Percentiles rank a stretch among this genome's conserved stretches.
Evolutionary conservation across 2,888 invertebrate genomes (phyloP).

Genomic region (Hanleya hanleyi): DNA sequence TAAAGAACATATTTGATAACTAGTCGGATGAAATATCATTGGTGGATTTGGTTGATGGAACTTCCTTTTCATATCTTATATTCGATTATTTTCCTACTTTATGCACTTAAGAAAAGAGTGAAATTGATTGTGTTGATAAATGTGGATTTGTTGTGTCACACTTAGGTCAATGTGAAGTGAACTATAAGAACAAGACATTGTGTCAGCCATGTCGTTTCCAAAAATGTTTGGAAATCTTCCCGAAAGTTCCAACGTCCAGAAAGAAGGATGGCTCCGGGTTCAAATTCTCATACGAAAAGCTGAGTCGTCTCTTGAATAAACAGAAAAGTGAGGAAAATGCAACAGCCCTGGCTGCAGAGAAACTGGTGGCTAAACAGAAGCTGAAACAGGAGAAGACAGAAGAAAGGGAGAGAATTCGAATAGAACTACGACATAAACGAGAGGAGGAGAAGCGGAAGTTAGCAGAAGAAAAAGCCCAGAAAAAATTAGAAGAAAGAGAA

Average conservation of each 20-base stretch:
- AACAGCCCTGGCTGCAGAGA: background rate
- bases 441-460: no score
- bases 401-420: no score
- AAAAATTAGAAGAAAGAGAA: background rate
- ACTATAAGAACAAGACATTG: constrained; percentile 25
- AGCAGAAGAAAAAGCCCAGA: background rate
- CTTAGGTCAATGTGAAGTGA: constrained; percentile 39
- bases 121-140: no score
- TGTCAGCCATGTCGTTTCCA: constrained; percentile 92
- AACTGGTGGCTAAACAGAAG: background rate
- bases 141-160: no score
- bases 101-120: no score
- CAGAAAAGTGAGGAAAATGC: background rate
- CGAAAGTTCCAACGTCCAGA: background rate
- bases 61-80: no score
- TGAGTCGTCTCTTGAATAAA: background rate
- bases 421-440: no score
- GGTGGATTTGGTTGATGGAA: no score
- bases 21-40: no score
- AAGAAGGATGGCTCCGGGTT: background rate
- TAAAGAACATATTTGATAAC: no score
- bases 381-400: background rate
- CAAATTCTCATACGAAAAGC: background rate
- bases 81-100: no score
- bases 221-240: constrained; percentile 79